Conservation (phyloP, 2,113 vertebrate species). For the Drymodes brunneopygia region DNA sequence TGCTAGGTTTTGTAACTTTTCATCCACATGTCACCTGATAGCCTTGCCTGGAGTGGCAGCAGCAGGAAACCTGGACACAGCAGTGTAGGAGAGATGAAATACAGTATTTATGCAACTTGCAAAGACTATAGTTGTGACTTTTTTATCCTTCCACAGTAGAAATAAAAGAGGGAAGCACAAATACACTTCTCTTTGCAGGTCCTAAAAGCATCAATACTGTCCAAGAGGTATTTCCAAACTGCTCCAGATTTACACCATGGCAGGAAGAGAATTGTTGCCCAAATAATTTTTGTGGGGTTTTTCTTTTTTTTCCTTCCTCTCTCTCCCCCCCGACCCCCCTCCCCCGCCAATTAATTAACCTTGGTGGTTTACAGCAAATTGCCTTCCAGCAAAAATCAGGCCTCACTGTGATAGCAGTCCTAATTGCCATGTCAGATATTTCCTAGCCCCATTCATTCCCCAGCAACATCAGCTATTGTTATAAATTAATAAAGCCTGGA, state of each 20-base stretch:
- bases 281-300: background rate
- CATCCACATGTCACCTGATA: background rate
- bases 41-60: background rate
- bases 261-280: background rate
- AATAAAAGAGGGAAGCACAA: background rate
- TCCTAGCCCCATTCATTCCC: constrained; percentile 2
- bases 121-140: background rate
- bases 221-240: background rate
- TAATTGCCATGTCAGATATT: constrained; percentile 32
- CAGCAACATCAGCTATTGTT: constrained; percentile 29
- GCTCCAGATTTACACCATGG: background rate
- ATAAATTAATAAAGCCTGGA: constrained; percentile 39
- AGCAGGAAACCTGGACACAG: background rate
- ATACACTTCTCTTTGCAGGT: background rate
- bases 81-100: background rate
- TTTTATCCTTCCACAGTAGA: background rate
- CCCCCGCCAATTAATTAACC: background rate
- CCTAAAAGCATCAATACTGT: background rate
- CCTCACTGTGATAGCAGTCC: background rate
- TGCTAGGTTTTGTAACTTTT: background rate
- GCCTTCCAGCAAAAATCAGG: background rate
- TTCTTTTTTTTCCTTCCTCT: background rate
- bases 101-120: background rate
- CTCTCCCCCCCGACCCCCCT: too few species aligned
- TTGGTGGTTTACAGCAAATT: background rate